These are phyloP conservation scores for Artemia franciscana DNA, from an alignment of 1,140 invertebrate species.

Conservation along the genomic window DNA sequence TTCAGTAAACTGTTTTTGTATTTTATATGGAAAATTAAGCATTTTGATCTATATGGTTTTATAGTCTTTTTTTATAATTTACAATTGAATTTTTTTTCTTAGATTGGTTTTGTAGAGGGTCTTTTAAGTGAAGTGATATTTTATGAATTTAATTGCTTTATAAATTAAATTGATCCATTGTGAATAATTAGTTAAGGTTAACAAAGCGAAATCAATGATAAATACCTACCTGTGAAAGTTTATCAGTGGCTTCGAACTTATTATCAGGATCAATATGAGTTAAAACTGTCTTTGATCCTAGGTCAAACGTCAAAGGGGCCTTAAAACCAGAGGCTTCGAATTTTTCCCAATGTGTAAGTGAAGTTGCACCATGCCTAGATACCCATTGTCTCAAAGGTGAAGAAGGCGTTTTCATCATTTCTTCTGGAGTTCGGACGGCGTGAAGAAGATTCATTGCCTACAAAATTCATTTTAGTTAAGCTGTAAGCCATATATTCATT, in stretches of 20 bases:
- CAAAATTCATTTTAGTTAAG: constrained; percentile 7
- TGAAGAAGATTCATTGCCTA: constrained; percentile 79
- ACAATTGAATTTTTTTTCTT: no score
- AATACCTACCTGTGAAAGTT: constrained; percentile 56
- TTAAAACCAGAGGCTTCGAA: constrained; percentile 39
- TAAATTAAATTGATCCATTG: no score
- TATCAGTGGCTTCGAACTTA: constrained; percentile 66
- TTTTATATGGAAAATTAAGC: no score
- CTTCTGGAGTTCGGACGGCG: constrained; percentile 44
- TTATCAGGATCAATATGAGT: constrained; percentile 79
- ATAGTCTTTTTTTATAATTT: no score
- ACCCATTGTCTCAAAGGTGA: constrained; percentile 79
- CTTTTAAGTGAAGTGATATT: no score
- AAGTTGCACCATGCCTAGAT: constrained; percentile 54
- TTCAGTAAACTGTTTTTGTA: no score
- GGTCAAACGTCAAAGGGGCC: constrained; percentile 56
- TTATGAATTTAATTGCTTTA: no score
- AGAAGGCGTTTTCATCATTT: constrained; percentile 46
- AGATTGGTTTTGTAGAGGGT: no score
- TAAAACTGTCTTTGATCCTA: constrained; percentile 61
- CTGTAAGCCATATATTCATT: no score
- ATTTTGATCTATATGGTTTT: no score
- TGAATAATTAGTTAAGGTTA: no score
- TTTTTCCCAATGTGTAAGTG: constrained; percentile 56
- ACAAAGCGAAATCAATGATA: no score